Evolutionary conservation across 1,140 invertebrate genomes (phyloP).

Genomic region (Medauroidea extradentata): DNA sequence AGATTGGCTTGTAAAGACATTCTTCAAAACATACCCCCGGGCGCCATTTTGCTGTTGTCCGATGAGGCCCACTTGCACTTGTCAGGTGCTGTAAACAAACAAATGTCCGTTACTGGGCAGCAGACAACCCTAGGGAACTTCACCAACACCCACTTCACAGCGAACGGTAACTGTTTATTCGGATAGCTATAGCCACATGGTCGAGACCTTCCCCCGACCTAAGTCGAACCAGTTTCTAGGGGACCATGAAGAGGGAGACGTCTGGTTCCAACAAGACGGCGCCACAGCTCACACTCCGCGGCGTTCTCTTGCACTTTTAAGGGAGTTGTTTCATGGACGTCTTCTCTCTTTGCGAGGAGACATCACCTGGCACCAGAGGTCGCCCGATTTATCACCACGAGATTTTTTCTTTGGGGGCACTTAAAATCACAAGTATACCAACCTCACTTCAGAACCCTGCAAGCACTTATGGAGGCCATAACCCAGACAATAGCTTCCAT

Average conservation of each 20-base stretch:
- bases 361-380: slow-evolving; percentile 5
- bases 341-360: slow-evolving; percentile 11
- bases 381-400: slow-evolving; percentile 1
- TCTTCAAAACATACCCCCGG: background rate
- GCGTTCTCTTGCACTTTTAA: background rate
- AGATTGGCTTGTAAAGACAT: background rate
- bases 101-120: slow-evolving; percentile 11
- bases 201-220: slow-evolving; percentile 18
- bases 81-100: slow-evolving; percentile 33
- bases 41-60: background rate
- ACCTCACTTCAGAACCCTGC: slow-evolving; percentile 2
- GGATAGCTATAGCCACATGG: slow-evolving; percentile 21
- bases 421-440: slow-evolving; percentile 9
- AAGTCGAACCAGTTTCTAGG: slow-evolving; percentile 10
- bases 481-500: slow-evolving; percentile 4
- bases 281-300: slow-evolving; percentile 3
- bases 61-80: slow-evolving; percentile 40
- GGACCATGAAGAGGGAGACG: slow-evolving; percentile 2
- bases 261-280: slow-evolving; percentile 14
- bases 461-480: slow-evolving; percentile 7
- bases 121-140: slow-evolving; percentile 12
- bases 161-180: slow-evolving; percentile 21
- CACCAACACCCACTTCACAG: slow-evolving; percentile 14
- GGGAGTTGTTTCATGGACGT: background rate
- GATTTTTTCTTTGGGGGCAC: slow-evolving; percentile 10